phyloP scores from a whole-genome alignment of 2,797 vertebrate genomes.

The Rhinichthys osculus region DNA sequence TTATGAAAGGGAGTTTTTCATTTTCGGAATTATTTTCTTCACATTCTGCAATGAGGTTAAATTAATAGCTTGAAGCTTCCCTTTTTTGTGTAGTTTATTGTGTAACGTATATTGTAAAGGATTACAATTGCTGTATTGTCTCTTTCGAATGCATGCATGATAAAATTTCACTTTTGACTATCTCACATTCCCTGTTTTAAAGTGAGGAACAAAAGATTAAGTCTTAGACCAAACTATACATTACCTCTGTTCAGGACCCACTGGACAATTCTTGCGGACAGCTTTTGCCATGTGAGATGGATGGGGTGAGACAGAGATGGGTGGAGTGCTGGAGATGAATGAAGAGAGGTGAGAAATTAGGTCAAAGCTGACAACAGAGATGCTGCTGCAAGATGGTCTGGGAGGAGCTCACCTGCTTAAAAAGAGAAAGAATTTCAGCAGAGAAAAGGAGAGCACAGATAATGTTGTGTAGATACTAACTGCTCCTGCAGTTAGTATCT shows the following conservation, averaged over 20 bases:
- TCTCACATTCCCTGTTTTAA: not conserved
- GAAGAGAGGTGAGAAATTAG: not conserved
- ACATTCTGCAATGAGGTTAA: not conserved
- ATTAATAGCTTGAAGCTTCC: not conserved
- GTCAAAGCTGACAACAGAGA: constrained; percentile 15
- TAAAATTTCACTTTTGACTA: not conserved
- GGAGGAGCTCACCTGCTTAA: constrained; percentile 3
- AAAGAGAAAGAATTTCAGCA: not conserved
- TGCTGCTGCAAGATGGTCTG: not conserved
- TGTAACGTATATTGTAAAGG: not conserved
- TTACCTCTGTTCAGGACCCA: not conserved
- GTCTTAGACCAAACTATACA: not conserved
- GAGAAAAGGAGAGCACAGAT: not conserved
- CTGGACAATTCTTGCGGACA: not conserved
- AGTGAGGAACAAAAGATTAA: not conserved
- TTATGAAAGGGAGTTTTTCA: not conserved
- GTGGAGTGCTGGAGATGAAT: not conserved
- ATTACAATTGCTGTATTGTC: not conserved
- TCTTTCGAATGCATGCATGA: not conserved
- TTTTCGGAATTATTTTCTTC: not conserved
- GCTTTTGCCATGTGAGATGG: not conserved
- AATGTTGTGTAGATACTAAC: not conserved
- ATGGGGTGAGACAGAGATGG: not conserved
- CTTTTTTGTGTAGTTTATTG: not conserved
- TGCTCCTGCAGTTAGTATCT: not conserved